A percentile compares a stretch with the other conserved stretches of the same genome.
Conservation (phyloP, 2,888 invertebrate genomes). For the Xestia rhomboidea region DNA sequence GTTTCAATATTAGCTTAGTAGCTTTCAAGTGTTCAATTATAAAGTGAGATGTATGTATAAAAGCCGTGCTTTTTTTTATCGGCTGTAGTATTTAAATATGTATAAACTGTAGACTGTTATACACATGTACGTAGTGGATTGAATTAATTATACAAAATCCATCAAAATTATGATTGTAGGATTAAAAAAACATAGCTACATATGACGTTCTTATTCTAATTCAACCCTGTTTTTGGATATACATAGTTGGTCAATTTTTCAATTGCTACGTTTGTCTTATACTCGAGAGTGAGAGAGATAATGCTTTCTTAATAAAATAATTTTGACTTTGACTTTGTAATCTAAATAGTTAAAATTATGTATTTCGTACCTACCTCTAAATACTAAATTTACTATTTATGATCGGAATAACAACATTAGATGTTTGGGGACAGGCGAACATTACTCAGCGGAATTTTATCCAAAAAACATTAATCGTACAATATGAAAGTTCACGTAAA, state of each 20-base stretch:
- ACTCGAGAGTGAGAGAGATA: neutral
- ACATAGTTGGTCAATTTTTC: neutral
- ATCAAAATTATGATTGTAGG: neutral
- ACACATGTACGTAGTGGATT: neutral
- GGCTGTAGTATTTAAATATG: neutral
- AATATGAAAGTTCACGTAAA: neutral
- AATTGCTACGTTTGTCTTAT: neutral
- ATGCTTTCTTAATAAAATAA: neutral
- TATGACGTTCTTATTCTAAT: neutral
- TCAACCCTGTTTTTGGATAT: neutral
- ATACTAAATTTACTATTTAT: neutral
- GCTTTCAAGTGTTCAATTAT: slow-evolving; percentile 46
- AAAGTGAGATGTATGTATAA: slow-evolving; percentile 21
- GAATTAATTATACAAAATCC: neutral
- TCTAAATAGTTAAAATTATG: neutral
- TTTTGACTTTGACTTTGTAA: no score
- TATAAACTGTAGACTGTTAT: neutral
- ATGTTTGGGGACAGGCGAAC: neutral
- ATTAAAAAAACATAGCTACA: neutral
- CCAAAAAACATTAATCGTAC: neutral
- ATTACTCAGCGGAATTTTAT: neutral
- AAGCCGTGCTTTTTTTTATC: neutral
- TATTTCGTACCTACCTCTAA: neutral
- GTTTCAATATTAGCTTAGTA: slow-evolving; percentile 23
- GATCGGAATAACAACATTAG: neutral